Evolutionary conservation across 2,888 invertebrate genomes (phyloP), one percentile per base, ranked within the genome.

Genomic region (Syrphus vitripennis): DNA sequence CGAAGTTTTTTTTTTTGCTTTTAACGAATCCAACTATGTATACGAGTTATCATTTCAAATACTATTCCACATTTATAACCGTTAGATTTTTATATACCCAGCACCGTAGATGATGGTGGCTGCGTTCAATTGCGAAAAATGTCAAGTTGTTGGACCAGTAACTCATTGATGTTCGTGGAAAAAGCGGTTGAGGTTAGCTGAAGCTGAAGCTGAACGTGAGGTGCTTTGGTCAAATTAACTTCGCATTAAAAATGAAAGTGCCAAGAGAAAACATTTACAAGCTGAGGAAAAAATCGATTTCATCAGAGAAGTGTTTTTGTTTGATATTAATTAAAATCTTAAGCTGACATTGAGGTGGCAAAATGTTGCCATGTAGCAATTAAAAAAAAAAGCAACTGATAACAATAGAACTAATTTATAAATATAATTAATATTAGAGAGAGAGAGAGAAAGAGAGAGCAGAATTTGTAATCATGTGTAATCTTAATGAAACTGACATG

Each of bases 261-360:
- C 34, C n/a, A 21, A 50, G 67, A 67, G 67, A 67, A 50, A 67
- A 14, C 26, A 24, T 12, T 9, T 42, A 48, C 2, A 4, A 31
- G 1, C 14, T 4, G 19, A 29, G 14, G 10, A 19, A 29, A 45
- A 50, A 67, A 34, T 34, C 48, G 31, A 67, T 67, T 67, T 34
- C 67, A 50, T 67, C 50, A 48, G 29, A 3, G 19, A n/a, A n/a
- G n/a, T n/a, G 21, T 37, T 67, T 67, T 67, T 67, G 50, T 50
- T 67, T 24, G 24, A 67, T 50, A 24, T 34, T 65, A 67, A 67
- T 67, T 67, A 48, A 50, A 50, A 67, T 34, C 34, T 48, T 67
- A 34, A 67, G 34, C 48, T 67, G 67, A n/a, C 48, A 67, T 31
- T 34, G 24, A 50, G 14, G 65, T 48, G 21, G 19, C 9, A 19